These are phyloP conservation scores for Liparis tanakae DNA, from an alignment of 2,797 vertebrate genomes.

Conservation along the genomic window DNA sequence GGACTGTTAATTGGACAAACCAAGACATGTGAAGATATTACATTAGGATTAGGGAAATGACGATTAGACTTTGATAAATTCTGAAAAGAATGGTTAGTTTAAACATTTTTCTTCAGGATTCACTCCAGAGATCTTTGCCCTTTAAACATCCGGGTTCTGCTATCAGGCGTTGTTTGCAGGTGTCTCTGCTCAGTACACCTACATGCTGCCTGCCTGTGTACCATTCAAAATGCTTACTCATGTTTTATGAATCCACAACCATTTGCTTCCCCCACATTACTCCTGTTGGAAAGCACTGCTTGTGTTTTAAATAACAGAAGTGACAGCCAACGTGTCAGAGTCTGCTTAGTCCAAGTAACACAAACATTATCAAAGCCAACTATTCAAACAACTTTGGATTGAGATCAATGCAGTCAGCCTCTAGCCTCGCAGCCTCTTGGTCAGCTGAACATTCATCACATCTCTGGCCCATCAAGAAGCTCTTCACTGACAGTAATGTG, in stretches of 20 bases:
- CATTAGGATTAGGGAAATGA: neutral
- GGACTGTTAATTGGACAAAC: neutral
- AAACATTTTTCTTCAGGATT: neutral
- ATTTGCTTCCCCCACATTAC: slow-evolving; percentile 33
- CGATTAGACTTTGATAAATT: neutral
- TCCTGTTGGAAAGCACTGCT: slow-evolving; percentile 44
- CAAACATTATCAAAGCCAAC: slow-evolving; percentile 60
- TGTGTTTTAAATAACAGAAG: slow-evolving; percentile 58
- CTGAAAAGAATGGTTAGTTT: neutral
- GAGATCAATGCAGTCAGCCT: slow-evolving; percentile 66
- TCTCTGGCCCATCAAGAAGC: slow-evolving; percentile 70
- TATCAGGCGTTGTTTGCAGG: slow-evolving; percentile 11
- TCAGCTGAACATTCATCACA: slow-evolving; percentile 65
- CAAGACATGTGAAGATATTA: neutral
- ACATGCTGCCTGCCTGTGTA: neutral
- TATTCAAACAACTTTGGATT: slow-evolving; percentile 65
- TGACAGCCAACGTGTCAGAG: slow-evolving; percentile 58
- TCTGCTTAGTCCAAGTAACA: slow-evolving; percentile 57
- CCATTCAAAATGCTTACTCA: slow-evolving; percentile 33
- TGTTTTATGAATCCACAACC: slow-evolving; percentile 38
- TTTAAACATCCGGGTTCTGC: neutral
- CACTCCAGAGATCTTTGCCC: neutral
- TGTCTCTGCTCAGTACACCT: slow-evolving; percentile 15
- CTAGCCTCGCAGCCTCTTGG: slow-evolving; percentile 57
- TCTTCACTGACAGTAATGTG: slow-evolving; percentile 68